Evolutionary conservation across 1,140 invertebrate genomes (phyloP).

Genomic region (Stenopsyche tienmushanensis): DNA sequence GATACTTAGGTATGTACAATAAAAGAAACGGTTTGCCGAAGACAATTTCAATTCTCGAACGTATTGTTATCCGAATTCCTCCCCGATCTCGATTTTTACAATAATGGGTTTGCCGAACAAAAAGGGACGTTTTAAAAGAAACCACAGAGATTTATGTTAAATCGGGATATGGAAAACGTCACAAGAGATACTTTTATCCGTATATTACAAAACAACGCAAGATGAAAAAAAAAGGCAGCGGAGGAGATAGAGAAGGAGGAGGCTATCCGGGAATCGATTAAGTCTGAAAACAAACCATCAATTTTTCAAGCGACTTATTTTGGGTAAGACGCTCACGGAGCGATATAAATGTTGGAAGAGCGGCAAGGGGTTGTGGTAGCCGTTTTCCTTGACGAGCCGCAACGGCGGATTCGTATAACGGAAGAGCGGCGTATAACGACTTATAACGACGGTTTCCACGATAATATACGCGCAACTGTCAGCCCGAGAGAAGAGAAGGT

Average conservation of each 20-base stretch:
- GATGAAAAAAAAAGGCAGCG: neutral
- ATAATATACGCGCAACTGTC: conserved; percentile 36
- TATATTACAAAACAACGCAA: conserved; percentile 28
- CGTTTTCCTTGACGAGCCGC: neutral
- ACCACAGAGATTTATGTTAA: conserved; percentile 37
- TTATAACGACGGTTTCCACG: conserved; percentile 25
- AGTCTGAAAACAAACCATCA: conserved; percentile 33
- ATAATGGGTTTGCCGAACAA: conserved; percentile 13
- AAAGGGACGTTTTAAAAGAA: conserved; percentile 21
- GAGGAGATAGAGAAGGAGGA: neutral
- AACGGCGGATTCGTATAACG: conserved; percentile 6
- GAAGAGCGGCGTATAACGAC: conserved; percentile 8
- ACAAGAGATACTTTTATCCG: conserved; percentile 32
- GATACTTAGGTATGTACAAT: too few species aligned
- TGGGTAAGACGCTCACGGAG: conserved; percentile 6
- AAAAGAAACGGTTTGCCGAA: too few species aligned
- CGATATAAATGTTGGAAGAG: conserved; percentile 8
- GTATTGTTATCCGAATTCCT: conserved; percentile 26
- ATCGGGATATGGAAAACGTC: conserved; percentile 36
- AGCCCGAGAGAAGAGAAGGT: conserved; percentile 5
- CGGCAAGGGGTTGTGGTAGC: neutral
- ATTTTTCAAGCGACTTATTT: conserved; percentile 34
- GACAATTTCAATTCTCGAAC: conserved; percentile 16
- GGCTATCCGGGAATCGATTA: conserved; percentile 23
- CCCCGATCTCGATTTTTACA: conserved; percentile 13